Conservation (phyloP, 35 echinoderm and acorn worm species). For the Ophiothrix spiculata region DNA sequence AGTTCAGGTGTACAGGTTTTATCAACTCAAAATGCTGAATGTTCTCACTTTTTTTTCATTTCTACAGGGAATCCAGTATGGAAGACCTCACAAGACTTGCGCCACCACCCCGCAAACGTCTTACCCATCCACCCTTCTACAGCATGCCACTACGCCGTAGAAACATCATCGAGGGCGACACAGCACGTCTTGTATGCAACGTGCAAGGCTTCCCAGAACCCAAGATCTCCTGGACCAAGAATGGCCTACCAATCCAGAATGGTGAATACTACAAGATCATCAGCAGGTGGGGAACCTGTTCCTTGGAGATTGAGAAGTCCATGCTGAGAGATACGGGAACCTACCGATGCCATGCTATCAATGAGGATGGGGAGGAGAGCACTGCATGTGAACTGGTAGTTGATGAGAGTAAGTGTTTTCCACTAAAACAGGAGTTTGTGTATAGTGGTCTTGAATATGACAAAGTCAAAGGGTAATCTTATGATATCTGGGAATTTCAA, state of each 20-base stretch:
- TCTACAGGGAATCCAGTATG: constrained; percentile 64
- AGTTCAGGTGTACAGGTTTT: no score
- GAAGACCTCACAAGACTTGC: constrained; percentile 33
- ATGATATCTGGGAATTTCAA: no score
- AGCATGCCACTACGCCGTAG: constrained; percentile 89
- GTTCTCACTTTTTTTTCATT: not conserved
- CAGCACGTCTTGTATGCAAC: constrained; percentile 76
- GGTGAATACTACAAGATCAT: constrained; percentile 62
- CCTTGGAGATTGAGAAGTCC: constrained; percentile 61
- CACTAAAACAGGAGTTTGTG: no score
- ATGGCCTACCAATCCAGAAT: constrained; percentile 49
- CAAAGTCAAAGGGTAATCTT: no score
- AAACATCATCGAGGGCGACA: constrained; percentile 60
- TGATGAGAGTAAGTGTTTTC: constrained; percentile 84
- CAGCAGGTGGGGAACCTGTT: constrained; percentile 68
- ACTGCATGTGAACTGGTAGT: constrained; percentile 84
- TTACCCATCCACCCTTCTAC: constrained; percentile 72
- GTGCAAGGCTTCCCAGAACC: constrained; percentile 80
- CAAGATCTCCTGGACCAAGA: constrained; percentile 76
- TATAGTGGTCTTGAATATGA: no score
- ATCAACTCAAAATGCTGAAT: no score
- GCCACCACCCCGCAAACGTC: not conserved
- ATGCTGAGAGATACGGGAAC: constrained; percentile 74
- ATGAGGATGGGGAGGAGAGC: constrained; percentile 68
- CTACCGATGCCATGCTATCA: constrained; percentile 71